A percentile compares a stretch with the other conserved stretches of the same genome.
Evolutionary conservation across 2,113 vertebrate genomes (phyloP).

Genomic region (Notothenia coriiceps): DNA sequence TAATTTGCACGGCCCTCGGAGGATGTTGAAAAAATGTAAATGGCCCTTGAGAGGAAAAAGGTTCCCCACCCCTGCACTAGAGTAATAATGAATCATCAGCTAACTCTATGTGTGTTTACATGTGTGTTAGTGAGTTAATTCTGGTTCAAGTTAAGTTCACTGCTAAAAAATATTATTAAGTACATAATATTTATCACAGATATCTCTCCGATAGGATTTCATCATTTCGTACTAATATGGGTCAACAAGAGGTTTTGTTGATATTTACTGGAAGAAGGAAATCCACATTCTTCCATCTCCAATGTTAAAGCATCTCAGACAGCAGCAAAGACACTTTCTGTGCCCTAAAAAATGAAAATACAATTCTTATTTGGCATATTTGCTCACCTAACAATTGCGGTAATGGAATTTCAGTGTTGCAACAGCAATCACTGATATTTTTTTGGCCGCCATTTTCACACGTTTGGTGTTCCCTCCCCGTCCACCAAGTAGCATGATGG

Average conservation of each 20-base stretch:
- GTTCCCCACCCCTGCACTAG: too few species aligned
- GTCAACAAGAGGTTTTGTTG: slow-evolving; percentile 18
- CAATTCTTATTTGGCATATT: not conserved
- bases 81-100: slow-evolving; percentile 9
- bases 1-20: too few species aligned
- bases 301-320: not conserved
- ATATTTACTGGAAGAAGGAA: not conserved
- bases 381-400: too few species aligned
- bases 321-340: not conserved
- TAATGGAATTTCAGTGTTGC: too few species aligned
- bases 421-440: too few species aligned
- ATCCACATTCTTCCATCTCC: not conserved
- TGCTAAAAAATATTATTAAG: not conserved
- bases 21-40: too few species aligned
- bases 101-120: not conserved
- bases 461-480: too few species aligned
- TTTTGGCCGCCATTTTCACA: too few species aligned
- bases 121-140: slow-evolving; percentile 8
- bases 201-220: too few species aligned
- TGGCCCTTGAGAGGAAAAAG: too few species aligned
- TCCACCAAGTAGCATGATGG: too few species aligned
- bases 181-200: too few species aligned
- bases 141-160: slow-evolving; percentile 58
- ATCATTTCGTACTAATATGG: slow-evolving; percentile 1
- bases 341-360: not conserved